These are phyloP conservation scores for Mico argentatus DNA, from an alignment of 2,797 vertebrate species.

Conservation along the genomic window DNA sequence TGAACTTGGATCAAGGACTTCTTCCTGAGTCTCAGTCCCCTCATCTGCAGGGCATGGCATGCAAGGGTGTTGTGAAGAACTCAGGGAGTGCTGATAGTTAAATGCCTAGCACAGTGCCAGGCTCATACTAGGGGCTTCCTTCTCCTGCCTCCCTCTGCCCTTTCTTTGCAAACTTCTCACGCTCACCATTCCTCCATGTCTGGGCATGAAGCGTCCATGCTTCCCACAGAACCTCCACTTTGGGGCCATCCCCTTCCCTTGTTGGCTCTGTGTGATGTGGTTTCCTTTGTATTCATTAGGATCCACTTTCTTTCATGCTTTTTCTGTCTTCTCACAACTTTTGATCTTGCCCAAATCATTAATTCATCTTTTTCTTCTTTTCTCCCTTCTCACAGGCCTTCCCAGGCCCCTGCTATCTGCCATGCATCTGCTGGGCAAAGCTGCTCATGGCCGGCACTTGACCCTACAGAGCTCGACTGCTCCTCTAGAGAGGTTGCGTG, in stretches of 20 bases:
- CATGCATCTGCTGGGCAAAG: background rate
- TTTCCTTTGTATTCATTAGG: background rate
- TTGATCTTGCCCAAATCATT: background rate
- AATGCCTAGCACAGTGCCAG: background rate
- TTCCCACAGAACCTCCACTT: background rate
- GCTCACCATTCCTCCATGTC: background rate
- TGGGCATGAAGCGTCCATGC: background rate
- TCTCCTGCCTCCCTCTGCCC: background rate
- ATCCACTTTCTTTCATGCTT: background rate
- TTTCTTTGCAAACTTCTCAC: background rate
- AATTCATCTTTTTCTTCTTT: background rate
- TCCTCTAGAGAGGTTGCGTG: background rate
- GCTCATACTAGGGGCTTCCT: background rate
- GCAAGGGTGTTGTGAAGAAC: background rate
- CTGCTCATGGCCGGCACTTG: background rate
- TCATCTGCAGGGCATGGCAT: fast-evolving
- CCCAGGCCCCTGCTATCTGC: background rate
- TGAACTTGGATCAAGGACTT: background rate
- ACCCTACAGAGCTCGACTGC: background rate
- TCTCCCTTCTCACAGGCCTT: background rate
- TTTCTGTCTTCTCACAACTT: background rate
- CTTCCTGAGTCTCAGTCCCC: background rate
- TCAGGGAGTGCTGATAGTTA: background rate
- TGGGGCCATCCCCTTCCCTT: background rate
- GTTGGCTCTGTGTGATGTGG: background rate